Evolutionary conservation across 1,140 invertebrate species (phyloP).

Genomic region (Melitaea cinxia): DNA sequence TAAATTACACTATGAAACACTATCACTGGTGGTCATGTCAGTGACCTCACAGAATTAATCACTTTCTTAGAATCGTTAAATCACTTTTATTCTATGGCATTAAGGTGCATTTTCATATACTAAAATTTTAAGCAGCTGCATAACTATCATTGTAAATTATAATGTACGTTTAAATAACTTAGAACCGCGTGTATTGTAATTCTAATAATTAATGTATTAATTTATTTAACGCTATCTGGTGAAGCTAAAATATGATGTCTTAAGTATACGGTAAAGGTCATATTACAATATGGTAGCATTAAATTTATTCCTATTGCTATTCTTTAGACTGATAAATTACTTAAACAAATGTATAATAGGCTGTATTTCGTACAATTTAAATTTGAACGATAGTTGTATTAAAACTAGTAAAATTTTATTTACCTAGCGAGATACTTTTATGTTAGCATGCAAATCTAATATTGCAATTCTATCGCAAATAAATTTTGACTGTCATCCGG

Average conservation of each 20-base stretch:
- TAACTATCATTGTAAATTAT: neutral
- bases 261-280: too few species aligned
- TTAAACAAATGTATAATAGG: too few species aligned
- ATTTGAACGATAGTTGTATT: too few species aligned
- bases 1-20: conserved; percentile 11
- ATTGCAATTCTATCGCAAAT: too few species aligned
- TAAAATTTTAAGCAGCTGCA: neutral
- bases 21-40: conserved; percentile 29
- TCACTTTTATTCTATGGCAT: conserved; percentile 13
- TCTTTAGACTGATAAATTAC: too few species aligned
- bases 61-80: neutral
- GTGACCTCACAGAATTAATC: conserved; percentile 21
- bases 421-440: too few species aligned
- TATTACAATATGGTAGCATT: too few species aligned
- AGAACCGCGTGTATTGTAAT: conserved; percentile 50
- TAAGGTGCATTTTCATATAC: conserved; percentile 42
- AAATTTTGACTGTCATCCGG: too few species aligned
- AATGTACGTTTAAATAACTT: conserved; percentile 22
- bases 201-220: conserved; percentile 39
- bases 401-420: too few species aligned
- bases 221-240: conserved; percentile 30
- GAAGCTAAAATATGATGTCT: neutral
- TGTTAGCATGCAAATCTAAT: too few species aligned
- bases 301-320: too few species aligned
- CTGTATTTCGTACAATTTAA: too few species aligned